Evolutionary conservation across 2,113 vertebrate genomes (phyloP), one percentile per base, ranked within the genome.

Genomic region (Callipepla californica): DNA sequence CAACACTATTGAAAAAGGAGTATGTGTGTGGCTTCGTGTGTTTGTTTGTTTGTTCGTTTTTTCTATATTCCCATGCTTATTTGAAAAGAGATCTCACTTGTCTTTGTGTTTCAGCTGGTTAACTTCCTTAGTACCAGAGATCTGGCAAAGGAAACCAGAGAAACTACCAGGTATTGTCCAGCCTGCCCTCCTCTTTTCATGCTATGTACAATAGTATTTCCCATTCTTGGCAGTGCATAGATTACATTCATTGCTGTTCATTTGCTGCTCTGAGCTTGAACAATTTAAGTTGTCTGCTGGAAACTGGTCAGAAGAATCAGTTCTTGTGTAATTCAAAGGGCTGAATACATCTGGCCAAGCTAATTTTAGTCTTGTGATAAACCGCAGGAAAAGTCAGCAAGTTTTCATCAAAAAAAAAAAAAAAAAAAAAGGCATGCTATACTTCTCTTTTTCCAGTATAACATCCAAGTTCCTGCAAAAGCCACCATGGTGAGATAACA

Each of bases 131-230:
- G 82, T 66, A 34, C 15, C 17, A n/a, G 90, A 53, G 51, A 80
- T 83, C 90, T 92, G 83, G 57, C 65, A 92, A 93, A 48, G 74
- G 74, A 55, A 87, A 81, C 80, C 51, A 86, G 38, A 94, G 89
- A 83, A 96, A 96, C 83, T 93, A 93, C 92, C 92, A 96, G 88
- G 94, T 96, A 95, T 95, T 95, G 95, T 96, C 88, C 90, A 90
- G 23, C 14, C 80, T 81, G 58, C 62, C 92, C 90, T 86, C n/a
- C 69, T 93, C 74, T 86, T 93, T 92, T 93, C 94, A 95, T 59
- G 44, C 77, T 51, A 15, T 0, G 8, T 77, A 93, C 92, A 96
- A 90, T 88, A 78, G 90, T 66, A 55, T 73, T 96, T 96, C 74
- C 83, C 86, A 79, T 62, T 93, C 69, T 48, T 81, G 86, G 90